Evolutionary conservation across 2,113 vertebrate genomes (phyloP), one percentile per base, ranked within the genome.

Genomic region (Nicator chloris): DNA sequence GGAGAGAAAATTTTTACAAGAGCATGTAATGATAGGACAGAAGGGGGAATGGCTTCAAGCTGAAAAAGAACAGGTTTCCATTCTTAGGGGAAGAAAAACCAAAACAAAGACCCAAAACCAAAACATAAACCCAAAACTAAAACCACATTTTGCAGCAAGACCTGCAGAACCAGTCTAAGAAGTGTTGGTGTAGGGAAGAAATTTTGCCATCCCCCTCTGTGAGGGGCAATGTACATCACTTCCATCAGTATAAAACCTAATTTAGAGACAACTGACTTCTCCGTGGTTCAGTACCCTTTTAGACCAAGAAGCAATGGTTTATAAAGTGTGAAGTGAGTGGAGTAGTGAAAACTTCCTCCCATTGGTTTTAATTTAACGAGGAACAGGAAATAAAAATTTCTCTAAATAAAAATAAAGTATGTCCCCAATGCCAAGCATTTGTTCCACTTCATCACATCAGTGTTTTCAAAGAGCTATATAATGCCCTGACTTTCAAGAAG

Each of bases 51-150:
- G 2, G 23, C 21, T 68, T 75, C n/a, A 60, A 59, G 26, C 3
- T 39, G 33, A 31, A 72, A 50, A 22, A 51, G 37, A 51, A 16
- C 2, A n/a, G 10, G 13, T 45, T 59, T 65, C 23, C n/a, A 42
- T 50, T 51, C 27, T 11, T 44, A 24, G 13, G 24, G 30, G 28
- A 50, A 17, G 44, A 56, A 50, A 69, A 56, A 9, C 1, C 8
- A 35, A 35, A 30, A 0, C 35, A 30, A 24, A n/a, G n/a, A n/a
- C n/a, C 1, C 8, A 35, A 35, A 30, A 0, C 35, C 24, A 24
- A 59, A 33, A 4, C 10, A 11, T 20, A 22, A 33, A n/a, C 45
- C 3, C 5, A 18, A 68, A 76, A 31, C 8, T 35, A 60, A 54
- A 28, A 1, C 4, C 8, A 21, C 7, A 14, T 11, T 59, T 17